Evolutionary conservation across 2,113 vertebrate genomes (phyloP).

Genomic region (Erythrocercus mccallii): DNA sequence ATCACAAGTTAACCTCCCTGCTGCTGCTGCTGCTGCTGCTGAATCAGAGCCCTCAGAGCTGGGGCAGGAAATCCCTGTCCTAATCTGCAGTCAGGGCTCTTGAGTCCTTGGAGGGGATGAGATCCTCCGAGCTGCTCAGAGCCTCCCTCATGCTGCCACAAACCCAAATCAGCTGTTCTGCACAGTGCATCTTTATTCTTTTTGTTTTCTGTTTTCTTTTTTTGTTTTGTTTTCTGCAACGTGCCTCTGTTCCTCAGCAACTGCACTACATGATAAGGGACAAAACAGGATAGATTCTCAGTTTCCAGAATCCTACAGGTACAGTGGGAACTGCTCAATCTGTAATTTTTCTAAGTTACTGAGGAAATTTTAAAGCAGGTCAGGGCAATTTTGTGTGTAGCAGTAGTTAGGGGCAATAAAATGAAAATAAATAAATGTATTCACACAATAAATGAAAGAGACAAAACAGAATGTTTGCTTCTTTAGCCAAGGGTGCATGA

Average conservation of each 20-base stretch:
- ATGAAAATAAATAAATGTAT: background rate
- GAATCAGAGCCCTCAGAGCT: background rate
- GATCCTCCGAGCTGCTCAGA: background rate
- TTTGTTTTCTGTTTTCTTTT: background rate
- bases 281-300: background rate
- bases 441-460: background rate
- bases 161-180: background rate
- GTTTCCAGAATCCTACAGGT: background rate
- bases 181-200: background rate
- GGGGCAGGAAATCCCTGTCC: background rate
- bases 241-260: background rate
- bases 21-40: background rate
- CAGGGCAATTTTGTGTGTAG: background rate
- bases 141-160: background rate
- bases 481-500: background rate
- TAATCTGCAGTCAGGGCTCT: background rate
- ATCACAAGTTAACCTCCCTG: background rate
- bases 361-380: background rate
- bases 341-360: background rate
- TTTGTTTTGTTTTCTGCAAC: background rate
- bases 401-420: background rate
- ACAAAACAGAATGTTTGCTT: background rate
- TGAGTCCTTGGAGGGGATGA: background rate
- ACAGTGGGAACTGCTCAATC: background rate
- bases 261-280: background rate